A percentile compares a stretch with the other conserved stretches of the same genome.
phyloP scores from a whole-genome alignment of 2,113 vertebrate genomes.

The Gobio gobio region DNA sequence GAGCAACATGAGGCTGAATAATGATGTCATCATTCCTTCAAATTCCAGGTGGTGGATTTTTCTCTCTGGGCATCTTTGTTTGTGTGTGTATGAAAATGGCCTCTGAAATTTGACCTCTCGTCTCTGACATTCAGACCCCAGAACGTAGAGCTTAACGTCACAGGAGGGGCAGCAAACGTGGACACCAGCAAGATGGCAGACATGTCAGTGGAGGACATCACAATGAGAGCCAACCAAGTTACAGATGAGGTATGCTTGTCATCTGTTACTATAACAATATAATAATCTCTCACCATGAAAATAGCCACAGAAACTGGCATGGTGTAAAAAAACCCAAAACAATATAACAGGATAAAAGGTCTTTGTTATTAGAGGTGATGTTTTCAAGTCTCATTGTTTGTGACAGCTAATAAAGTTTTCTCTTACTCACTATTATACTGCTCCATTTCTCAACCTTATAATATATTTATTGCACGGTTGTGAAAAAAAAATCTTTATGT shows the following conservation, averaged over 20 bases:
- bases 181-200: constrained; percentile 85
- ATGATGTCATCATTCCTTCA: not conserved
- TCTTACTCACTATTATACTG: not conserved
- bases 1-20: not conserved
- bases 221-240: constrained; percentile 86
- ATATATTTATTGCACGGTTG: not conserved
- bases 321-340: too few relatives aligned
- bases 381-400: not conserved
- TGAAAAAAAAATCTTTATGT: not conserved
- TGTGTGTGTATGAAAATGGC: not conserved
- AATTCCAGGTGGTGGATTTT: not conserved
- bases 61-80: not conserved
- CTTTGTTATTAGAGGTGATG: not conserved
- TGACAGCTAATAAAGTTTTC: not conserved
- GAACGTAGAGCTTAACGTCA: constrained; percentile 68
- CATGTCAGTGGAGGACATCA: constrained; percentile 86
- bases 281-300: too few relatives aligned
- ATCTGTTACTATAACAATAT: not conserved
- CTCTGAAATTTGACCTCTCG: constrained; percentile 23
- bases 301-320: too few relatives aligned
- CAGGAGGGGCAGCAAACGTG: constrained; percentile 63
- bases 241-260: constrained; percentile 88
- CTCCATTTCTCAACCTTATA: not conserved
- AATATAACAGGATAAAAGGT: not conserved
- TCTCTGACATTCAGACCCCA: constrained; percentile 66